Base-by-base conservation (phyloP, 2,797 vertebrate species). In the Gouania willdenowi region DNA sequence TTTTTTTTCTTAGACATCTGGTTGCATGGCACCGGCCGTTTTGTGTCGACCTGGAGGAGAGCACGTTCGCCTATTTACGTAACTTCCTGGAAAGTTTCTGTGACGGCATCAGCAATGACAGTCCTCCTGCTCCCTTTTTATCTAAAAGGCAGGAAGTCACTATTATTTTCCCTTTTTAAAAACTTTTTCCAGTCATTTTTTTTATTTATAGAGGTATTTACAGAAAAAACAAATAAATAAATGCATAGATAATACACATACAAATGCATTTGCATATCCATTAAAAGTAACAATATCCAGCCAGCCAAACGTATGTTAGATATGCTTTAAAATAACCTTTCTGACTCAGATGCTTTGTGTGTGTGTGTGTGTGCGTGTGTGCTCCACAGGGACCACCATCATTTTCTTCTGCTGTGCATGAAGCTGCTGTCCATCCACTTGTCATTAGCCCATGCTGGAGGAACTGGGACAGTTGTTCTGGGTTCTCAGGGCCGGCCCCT, bases 1-100 rank as follows among this genome's bases (percentile, higher is more conserved):
- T 32, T 5, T 25, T 1, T 18, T 6, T 2, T 41, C 46, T 21
- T 53, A 91, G 90, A 30, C 90, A 91, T 52, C 69, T 91, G 50
- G 90, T 91, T 51, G 90, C 89, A 0, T 91, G 90, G 89, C 90
- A 91, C 65, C 80, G 89, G 31, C 88, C 90, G 10, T 91, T 91
- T 54, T 91, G 89, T 66, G 89, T 91, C 1, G 90, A 91, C 68
- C 65, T 91, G 43, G 89, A 91, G 44, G 90, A 91, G 67, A 91
- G 89, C 42, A 91, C 90, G 0, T 91, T 91, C 42, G 53, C 86
- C 2, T 90, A 89, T 50, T 54, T 91, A 8, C 84, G 88, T 32
- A 88, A 79, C 59, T 91, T 91, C 55, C 61, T 91, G 5, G 89
- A 91, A 62, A 81, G 82, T 29, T 91, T 90, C 77, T 91, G 87